Evolutionary conservation across 92 coral and sea anemone species (phyloP).

Genomic region (Palythoa caribaeorum): DNA sequence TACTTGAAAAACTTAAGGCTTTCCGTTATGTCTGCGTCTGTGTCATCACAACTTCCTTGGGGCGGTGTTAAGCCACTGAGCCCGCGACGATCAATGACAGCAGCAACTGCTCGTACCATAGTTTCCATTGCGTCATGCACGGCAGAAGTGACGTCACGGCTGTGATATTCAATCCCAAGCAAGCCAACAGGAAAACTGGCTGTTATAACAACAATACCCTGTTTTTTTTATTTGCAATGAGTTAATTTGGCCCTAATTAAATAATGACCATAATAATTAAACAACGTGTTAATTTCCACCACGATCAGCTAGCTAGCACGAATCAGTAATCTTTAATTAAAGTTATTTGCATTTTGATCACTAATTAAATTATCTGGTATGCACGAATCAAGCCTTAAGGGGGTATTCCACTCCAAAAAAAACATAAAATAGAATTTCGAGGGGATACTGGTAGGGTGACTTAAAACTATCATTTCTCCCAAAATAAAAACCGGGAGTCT

Average conservation of each 20-base stretch:
- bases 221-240: no score
- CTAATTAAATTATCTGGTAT: no score
- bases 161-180: conserved; percentile 21
- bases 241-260: not conserved
- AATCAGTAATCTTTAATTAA: no score
- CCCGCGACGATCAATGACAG: conserved; percentile 19
- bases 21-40: not conserved
- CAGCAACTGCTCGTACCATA: conserved; percentile 39
- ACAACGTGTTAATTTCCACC: not conserved
- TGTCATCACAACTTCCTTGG: conserved; percentile 5
- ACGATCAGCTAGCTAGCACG: not conserved
- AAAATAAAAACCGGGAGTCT: no score
- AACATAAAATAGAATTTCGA: no score
- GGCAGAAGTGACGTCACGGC: conserved; percentile 14
- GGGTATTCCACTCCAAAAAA: no score
- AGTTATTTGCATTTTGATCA: no score
- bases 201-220: not conserved
- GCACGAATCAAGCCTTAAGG: no score
- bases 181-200: conserved; percentile 39
- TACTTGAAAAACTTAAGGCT: conserved; percentile 25
- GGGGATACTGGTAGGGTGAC: no score
- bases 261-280: not conserved
- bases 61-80: not conserved
- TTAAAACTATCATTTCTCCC: no score
- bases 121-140: conserved; percentile 36